A percentile compares a stretch with the other conserved stretches of the same genome.
Evolutionary conservation across 2,797 vertebrate species (phyloP).

Genomic region (Urophycis tenuis): DNA sequence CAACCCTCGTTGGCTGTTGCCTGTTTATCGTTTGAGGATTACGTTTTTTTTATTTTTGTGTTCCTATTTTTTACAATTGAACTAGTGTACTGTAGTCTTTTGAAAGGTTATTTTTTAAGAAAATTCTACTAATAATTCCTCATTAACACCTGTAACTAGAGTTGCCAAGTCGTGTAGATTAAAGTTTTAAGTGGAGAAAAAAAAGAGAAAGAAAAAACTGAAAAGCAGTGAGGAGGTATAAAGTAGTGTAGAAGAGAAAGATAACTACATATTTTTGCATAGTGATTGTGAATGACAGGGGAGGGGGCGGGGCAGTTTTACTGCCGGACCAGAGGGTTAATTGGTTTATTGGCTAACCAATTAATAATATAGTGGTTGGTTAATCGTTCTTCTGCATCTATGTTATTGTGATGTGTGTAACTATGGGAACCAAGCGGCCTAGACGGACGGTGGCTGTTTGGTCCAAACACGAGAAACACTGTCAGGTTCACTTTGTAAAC

Average conservation of each 20-base stretch:
- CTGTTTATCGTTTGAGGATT: constrained; percentile 17
- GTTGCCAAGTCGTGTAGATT: constrained; percentile 49
- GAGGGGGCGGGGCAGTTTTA: constrained; percentile 22
- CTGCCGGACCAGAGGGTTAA: constrained; percentile 49
- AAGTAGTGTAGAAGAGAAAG: constrained; percentile 37
- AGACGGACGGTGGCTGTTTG: constrained; percentile 27
- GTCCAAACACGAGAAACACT: constrained; percentile 14
- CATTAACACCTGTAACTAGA: constrained; percentile 58
- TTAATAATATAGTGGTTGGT: neutral
- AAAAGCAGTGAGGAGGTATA: constrained; percentile 14
- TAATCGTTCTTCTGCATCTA: neutral
- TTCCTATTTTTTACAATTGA: constrained; percentile 45
- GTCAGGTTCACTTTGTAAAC: constrained; percentile 36
- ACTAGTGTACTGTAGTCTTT: constrained; percentile 57
- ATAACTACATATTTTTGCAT: constrained; percentile 69
- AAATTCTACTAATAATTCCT: constrained; percentile 59
- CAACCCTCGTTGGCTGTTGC: neutral
- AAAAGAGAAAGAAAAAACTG: constrained; percentile 20
- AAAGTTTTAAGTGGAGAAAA: neutral
- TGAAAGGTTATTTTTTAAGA: constrained; percentile 44
- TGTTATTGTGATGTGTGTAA: neutral
- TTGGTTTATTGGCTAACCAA: constrained; percentile 31
- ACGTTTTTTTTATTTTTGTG: constrained; percentile 10
- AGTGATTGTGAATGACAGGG: constrained; percentile 54
- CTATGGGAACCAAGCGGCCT: constrained; percentile 3